A percentile compares a stretch with the other conserved stretches of the same genome.
These are phyloP conservation scores for Smutsia temminckii DNA, from an alignment of 2,797 vertebrate species.

Conservation along the genomic window DNA sequence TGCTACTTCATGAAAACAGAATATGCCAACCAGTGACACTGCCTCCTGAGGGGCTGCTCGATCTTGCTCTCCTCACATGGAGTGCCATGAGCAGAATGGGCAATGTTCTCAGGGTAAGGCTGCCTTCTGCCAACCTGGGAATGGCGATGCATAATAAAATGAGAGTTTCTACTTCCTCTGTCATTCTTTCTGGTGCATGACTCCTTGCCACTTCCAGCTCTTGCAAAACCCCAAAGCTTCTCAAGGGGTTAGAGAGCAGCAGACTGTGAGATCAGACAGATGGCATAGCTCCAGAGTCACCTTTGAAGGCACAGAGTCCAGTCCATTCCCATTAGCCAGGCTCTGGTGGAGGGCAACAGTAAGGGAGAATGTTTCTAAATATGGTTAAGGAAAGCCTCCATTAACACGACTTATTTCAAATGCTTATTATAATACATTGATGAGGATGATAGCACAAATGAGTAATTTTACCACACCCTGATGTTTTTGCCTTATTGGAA, in stretches of 20 bases:
- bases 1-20: slow-evolving; percentile 16
- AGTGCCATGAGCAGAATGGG: not conserved
- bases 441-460: not conserved
- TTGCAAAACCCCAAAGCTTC: not conserved
- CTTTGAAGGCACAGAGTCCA: not conserved
- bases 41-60: not conserved
- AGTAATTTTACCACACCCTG: not conserved
- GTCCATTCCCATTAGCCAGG: not conserved
- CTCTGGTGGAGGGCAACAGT: not conserved
- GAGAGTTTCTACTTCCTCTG: not conserved
- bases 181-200: not conserved
- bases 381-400: not conserved
- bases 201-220: not conserved
- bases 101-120: not conserved
- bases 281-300: not conserved
- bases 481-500: slow-evolving; percentile 17
- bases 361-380: not conserved
- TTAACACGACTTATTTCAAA: slow-evolving; percentile 8
- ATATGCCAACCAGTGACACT: not conserved
- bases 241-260: not conserved
- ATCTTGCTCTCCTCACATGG: not conserved
- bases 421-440: not conserved
- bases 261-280: not conserved
- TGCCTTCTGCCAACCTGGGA: not conserved
- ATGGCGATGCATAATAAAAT: not conserved